Conservation (phyloP, 2,888 invertebrate genomes). For the Lithophane leautieri region DNA sequence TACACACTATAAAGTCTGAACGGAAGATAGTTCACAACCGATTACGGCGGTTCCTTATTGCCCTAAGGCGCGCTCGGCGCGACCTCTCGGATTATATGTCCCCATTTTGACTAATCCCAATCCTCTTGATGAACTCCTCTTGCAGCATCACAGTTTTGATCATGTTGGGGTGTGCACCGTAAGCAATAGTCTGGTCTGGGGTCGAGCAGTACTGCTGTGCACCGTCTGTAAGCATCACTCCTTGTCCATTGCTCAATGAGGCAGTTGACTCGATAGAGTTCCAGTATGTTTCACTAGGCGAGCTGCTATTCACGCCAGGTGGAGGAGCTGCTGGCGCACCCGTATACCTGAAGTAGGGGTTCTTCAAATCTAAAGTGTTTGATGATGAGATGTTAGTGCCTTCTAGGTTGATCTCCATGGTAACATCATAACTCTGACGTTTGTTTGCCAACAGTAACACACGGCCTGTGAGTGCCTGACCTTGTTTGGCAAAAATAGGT, state of each 20-base stretch:
- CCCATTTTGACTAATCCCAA: slow-evolving; percentile 89
- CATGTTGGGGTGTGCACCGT: slow-evolving; percentile 86
- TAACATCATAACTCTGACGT: slow-evolving; percentile 99
- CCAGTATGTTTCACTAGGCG: slow-evolving; percentile 98
- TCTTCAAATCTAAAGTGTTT: slow-evolving; percentile 98
- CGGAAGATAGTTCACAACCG: slow-evolving; percentile 89
- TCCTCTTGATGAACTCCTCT: slow-evolving; percentile 89
- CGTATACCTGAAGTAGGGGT: slow-evolving; percentile 99
- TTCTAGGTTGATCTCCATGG: slow-evolving; percentile 97
- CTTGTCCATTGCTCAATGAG: slow-evolving; percentile 84
- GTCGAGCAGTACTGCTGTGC: slow-evolving; percentile 85
- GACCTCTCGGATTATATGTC: slow-evolving; percentile 88
- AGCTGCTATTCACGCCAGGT: slow-evolving; percentile 96
- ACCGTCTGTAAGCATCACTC: slow-evolving; percentile 84
- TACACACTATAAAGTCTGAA: slow-evolving; percentile 88
- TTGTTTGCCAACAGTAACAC: slow-evolving; percentile 97
- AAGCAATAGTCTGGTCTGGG: slow-evolving; percentile 82
- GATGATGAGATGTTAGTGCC: slow-evolving; percentile 96
- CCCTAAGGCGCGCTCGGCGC: slow-evolving; percentile 89
- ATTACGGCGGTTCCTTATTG: slow-evolving; percentile 87
- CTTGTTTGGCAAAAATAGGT: slow-evolving; percentile 98
- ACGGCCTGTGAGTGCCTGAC: slow-evolving; percentile 96
- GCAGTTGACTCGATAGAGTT: slow-evolving; percentile 95
- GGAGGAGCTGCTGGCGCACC: slow-evolving; percentile 98
- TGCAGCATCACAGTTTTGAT: slow-evolving; percentile 90